Percentiles rank a stretch among this genome's conserved stretches.
phyloP scores from a whole-genome alignment of 2,888 invertebrate genomes.

The Folsomia candida region DNA sequence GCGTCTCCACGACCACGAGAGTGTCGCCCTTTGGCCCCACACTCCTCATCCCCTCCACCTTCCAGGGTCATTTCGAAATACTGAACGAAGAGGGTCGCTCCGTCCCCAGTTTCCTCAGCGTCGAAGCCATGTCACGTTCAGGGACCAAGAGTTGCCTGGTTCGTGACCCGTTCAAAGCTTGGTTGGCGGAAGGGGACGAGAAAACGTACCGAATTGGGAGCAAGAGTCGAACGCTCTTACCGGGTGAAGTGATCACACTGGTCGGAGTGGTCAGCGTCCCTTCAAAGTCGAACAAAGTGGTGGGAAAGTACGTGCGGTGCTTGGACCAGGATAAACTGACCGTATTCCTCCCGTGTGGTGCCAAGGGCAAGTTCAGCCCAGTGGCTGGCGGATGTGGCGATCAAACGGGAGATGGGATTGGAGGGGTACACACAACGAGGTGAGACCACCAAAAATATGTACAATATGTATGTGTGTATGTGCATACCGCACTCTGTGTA shows the following conservation, averaged over 20 bases:
- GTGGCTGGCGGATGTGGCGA: conserved; percentile 60
- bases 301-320: conserved; percentile 74
- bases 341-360: conserved; percentile 66
- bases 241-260: conserved; percentile 79
- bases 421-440: conserved; percentile 83
- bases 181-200: conserved; percentile 42
- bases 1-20: conserved; percentile 55
- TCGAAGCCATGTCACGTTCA: conserved; percentile 60
- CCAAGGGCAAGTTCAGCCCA: conserved; percentile 86
- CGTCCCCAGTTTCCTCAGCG: conserved; percentile 83
- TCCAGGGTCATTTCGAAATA: conserved; percentile 88
- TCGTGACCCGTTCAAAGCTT: conserved; percentile 64
- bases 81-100: conserved; percentile 90
- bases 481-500: too few species aligned
- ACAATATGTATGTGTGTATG: too few species aligned
- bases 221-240: conserved; percentile 66
- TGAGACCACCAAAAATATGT: conserved; percentile 22
- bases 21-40: conserved; percentile 77
- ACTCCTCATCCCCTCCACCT: conserved; percentile 84
- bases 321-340: conserved; percentile 79
- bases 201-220: conserved; percentile 55
- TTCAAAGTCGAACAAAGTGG: conserved; percentile 63
- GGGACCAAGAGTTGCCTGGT: conserved; percentile 65
- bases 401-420: conserved; percentile 75
- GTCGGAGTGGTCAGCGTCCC: conserved; percentile 63